phyloP scores from a whole-genome alignment of 2,113 vertebrate species.

The Microtus oregoni region DNA sequence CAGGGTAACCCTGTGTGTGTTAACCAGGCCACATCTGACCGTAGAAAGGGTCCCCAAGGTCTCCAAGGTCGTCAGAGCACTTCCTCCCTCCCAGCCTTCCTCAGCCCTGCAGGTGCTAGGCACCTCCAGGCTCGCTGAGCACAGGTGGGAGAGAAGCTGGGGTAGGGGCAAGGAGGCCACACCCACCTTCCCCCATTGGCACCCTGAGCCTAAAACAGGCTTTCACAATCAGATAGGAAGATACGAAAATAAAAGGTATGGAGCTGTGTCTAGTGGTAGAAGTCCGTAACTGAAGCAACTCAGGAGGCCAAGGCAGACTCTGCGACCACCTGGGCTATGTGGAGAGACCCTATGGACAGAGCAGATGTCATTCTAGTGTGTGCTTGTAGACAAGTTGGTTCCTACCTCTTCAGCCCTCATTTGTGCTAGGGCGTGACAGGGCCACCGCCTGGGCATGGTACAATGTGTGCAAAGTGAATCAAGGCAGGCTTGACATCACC shows the following conservation, averaged over 20 bases:
- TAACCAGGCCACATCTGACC: background rate
- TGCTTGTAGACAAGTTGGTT: background rate
- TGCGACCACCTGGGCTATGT: background rate
- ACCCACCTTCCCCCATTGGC: background rate
- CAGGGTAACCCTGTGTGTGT: background rate
- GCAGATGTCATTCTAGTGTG: background rate
- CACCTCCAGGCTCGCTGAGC: background rate
- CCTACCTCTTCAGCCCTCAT: background rate
- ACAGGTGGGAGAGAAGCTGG: background rate
- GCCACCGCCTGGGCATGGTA: background rate
- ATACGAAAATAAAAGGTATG: background rate
- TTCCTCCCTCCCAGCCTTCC: background rate
- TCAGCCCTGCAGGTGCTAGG: background rate
- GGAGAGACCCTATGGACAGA: background rate
- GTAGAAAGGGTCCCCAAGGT: fast-evolving
- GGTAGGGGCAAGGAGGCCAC: background rate
- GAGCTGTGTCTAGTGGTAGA: background rate
- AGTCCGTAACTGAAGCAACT: background rate
- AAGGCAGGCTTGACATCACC: background rate
- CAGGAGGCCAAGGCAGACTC: background rate
- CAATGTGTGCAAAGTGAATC: background rate
- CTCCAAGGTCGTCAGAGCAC: background rate
- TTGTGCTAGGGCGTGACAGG: background rate
- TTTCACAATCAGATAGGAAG: background rate
- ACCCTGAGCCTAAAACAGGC: background rate